Base-by-base conservation (phyloP, 2,113 vertebrate species). In the Melospiza melodia region DNA sequence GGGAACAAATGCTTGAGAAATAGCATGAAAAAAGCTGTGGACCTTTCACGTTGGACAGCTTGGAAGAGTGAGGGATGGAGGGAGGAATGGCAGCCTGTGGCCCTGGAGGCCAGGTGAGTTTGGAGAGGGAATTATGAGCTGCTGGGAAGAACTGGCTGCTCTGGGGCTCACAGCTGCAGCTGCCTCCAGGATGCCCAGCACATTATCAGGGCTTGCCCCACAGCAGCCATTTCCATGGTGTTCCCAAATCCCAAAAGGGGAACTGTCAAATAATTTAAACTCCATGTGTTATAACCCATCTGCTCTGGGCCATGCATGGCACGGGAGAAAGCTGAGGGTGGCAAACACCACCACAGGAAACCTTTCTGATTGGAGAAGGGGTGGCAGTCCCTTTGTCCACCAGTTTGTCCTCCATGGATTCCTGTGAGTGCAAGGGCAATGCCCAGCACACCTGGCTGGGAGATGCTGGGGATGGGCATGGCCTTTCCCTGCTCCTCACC, bases 181-280 rank as follows among this genome's bases (percentile, higher is more conserved):
- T 82, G 37, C 16, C 20, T 5, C 8, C 17, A 11, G 55, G 27
- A 59, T 6, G 7, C n/a, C 39, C 27, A 19, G 24, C 27, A 65
- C 69, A 59, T 39, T 79, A 21, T 52, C 52, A 43, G n/a, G n/a
- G 28, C 15, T 86, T 63, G 21, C 18, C 35, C 33, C 46, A 31
- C 2, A 4, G n/a, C 44, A 71, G 43, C 27, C 30, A 55, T 66
- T 81, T 84, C 59, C 18, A 11, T 23, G 23, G 51, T 2, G 1
- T n/a, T 91, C 24, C 31, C 54, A 66, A 74, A 78, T 55, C 41
- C 49, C 8, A 3, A 63, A 72, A 84, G 14, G n/a, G 3, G 6
- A 93, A 68, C 52, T 71, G 57, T 48, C 48, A 84, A 75, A 78
- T 75, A 84, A 67, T 92, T 89, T 73, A 67, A 91, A 43, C 9